phyloP scores from a whole-genome alignment of 1,140 invertebrate genomes.

The Archivesica marissinica region DNA sequence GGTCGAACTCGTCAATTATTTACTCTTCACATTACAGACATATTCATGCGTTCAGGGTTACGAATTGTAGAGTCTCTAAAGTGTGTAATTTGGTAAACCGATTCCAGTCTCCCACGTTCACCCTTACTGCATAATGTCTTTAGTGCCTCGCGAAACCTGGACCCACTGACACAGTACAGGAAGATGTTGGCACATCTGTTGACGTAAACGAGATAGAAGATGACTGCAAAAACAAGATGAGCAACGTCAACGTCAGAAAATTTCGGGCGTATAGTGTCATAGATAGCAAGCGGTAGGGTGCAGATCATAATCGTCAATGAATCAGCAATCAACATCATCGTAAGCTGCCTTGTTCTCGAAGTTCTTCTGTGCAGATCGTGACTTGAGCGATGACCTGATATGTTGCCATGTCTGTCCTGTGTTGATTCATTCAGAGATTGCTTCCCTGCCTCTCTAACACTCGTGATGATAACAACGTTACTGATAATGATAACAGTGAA shows the following conservation, averaged over 20 bases:
- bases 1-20: no score
- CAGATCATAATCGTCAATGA: slow-evolving; percentile 74
- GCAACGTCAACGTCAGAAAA: slow-evolving; percentile 55
- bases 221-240: slow-evolving; percentile 67
- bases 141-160: slow-evolving; percentile 71
- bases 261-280: slow-evolving; percentile 53
- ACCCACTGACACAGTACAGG: slow-evolving; percentile 77
- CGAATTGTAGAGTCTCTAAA: neutral
- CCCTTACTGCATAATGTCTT: neutral
- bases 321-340: slow-evolving; percentile 74
- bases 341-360: slow-evolving; percentile 64
- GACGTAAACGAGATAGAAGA: slow-evolving; percentile 77
- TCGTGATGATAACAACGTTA: slow-evolving; percentile 77
- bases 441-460: slow-evolving; percentile 57
- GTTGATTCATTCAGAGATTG: neutral
- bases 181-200: slow-evolving; percentile 78
- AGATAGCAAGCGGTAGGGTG: slow-evolving; percentile 74
- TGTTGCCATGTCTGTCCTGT: no score
- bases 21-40: no score
- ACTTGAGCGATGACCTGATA: no score
- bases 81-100: neutral
- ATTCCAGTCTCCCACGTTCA: neutral
- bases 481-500: slow-evolving; percentile 73
- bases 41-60: no score
- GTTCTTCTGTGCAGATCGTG: neutral